phyloP scores from a whole-genome alignment of 2,113 vertebrate genomes.

The Rousettus leschenaultii region DNA sequence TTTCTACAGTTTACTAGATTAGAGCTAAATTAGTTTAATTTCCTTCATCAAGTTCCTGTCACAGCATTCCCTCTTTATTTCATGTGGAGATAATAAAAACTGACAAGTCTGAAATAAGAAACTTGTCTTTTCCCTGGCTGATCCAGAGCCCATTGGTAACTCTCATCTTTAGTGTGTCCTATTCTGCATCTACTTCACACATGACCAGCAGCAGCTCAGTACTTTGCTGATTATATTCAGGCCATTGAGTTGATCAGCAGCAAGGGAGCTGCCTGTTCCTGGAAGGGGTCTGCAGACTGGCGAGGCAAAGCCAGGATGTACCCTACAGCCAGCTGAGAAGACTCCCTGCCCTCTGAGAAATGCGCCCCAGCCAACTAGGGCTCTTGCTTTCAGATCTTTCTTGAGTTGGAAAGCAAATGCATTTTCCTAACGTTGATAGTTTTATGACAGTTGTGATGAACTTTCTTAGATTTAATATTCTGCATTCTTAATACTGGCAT shows the following conservation, averaged over 20 bases:
- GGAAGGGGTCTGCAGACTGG: accelerated
- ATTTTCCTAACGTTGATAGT: neutral
- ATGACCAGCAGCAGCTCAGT: neutral
- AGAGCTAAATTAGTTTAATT: slow-evolving; percentile 46
- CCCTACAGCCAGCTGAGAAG: accelerated
- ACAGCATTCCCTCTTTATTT: neutral
- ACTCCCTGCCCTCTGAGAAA: too few relatives aligned
- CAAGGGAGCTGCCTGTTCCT: neutral
- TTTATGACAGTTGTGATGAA: neutral
- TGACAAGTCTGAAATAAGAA: neutral
- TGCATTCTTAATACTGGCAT: neutral
- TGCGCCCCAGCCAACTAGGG: too few relatives aligned
- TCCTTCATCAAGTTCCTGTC: slow-evolving; percentile 20
- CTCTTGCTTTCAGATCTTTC: neutral
- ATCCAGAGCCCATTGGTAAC: neutral
- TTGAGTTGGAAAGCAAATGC: neutral
- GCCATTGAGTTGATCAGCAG: neutral
- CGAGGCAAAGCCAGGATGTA: neutral
- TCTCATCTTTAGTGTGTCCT: neutral
- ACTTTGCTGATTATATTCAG: neutral
- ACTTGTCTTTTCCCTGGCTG: neutral
- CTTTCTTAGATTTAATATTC: neutral
- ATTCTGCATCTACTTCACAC: neutral
- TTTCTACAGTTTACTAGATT: neutral
- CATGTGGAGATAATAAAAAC: slow-evolving; percentile 5